phyloP scores from a whole-genome alignment of 2,113 vertebrate species.

The Malurus cyaneus region DNA sequence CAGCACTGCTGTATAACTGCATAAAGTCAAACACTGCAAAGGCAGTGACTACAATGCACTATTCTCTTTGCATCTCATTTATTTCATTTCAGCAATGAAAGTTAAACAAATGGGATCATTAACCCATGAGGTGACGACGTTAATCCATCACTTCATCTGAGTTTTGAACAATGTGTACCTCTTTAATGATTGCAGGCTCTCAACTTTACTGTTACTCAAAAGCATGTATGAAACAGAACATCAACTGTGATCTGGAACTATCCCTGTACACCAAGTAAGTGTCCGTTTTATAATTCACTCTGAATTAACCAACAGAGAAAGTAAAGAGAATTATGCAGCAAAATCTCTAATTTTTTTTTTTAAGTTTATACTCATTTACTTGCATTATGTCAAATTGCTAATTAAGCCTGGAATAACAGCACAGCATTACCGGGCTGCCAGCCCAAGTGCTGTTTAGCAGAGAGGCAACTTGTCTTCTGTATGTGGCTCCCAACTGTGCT shows the following conservation, averaged over 20 bases:
- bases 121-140: conserved; percentile 52
- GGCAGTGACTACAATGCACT: not conserved
- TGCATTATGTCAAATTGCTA: not conserved
- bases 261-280: not conserved
- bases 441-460: not conserved
- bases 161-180: conserved; percentile 50
- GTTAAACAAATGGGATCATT: conserved; percentile 12
- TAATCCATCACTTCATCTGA: conserved; percentile 39
- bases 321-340: not conserved
- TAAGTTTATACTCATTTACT: not conserved
- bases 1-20: not conserved
- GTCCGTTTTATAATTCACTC: not conserved
- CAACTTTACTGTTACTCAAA: not conserved
- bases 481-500: not conserved
- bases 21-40: not conserved
- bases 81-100: conserved; percentile 12
- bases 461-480: not conserved
- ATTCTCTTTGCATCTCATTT: not conserved
- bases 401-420: not conserved
- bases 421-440: not conserved
- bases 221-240: not conserved
- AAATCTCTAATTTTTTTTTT: not conserved
- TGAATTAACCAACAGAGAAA: conserved; percentile 21
- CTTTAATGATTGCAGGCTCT: not conserved
- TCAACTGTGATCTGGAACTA: not conserved